Conservation (phyloP, 2,797 vertebrate genomes). For the Enteromius argenteus region DNA sequence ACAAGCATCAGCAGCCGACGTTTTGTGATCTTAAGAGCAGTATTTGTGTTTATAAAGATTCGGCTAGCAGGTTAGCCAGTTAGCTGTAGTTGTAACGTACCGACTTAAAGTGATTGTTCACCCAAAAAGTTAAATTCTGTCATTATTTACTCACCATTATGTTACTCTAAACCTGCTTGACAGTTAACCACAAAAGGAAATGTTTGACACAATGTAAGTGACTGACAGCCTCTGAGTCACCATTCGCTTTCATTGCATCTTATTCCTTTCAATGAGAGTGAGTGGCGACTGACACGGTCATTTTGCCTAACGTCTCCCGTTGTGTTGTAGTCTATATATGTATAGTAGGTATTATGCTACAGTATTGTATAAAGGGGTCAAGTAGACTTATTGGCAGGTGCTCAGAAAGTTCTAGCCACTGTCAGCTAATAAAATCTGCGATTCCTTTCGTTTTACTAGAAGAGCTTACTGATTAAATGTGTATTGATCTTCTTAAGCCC, state of each 20-base stretch:
- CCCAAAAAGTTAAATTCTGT: background rate
- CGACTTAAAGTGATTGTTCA: background rate
- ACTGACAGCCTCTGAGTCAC: conserved; percentile 15
- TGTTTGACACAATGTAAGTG: background rate
- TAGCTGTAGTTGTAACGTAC: conserved; percentile 17
- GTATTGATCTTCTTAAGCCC: background rate
- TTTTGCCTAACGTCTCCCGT: too few species aligned
- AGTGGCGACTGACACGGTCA: background rate
- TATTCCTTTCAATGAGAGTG: background rate
- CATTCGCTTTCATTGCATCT: conserved; percentile 10
- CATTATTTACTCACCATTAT: background rate
- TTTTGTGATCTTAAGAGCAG: background rate
- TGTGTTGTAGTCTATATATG: background rate
- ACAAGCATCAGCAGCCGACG: background rate
- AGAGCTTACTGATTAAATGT: background rate
- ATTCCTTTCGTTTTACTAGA: background rate
- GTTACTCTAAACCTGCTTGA: background rate
- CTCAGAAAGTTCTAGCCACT: conserved; percentile 1
- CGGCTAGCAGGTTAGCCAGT: conserved; percentile 27
- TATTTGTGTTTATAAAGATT: conserved; percentile 3
- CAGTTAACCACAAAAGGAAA: background rate
- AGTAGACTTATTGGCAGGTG: background rate
- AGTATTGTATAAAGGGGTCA: background rate
- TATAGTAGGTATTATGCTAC: background rate
- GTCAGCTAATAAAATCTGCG: background rate